Evolutionary conservation across 2,888 invertebrate species (phyloP).

Genomic region (Oxytorus armatus): DNA sequence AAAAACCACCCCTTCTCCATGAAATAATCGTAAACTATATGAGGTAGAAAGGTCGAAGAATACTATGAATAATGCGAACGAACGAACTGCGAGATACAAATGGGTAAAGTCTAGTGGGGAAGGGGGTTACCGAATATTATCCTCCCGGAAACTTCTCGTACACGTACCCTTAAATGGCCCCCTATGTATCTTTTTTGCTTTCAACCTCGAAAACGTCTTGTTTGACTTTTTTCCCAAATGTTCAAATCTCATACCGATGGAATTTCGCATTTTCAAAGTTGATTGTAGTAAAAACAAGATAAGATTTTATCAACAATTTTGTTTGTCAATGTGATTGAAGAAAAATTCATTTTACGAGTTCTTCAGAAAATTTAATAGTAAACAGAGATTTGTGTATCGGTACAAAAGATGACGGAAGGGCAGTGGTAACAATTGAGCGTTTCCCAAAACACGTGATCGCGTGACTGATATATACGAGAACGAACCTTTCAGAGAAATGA

Average conservation of each 20-base stretch:
- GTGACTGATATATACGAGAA: conserved; percentile 65
- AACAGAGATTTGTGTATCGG: too few relatives aligned
- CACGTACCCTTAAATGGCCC: not conserved
- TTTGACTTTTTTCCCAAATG: not conserved
- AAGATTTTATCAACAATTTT: too few relatives aligned
- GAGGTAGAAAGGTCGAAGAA: conserved; percentile 81
- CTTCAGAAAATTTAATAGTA: too few relatives aligned
- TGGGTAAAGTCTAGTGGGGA: conserved; percentile 6
- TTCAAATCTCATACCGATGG: not conserved
- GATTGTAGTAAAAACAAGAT: too few relatives aligned
- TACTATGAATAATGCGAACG: conserved; percentile 72
- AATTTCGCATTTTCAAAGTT: not conserved
- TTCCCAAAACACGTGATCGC: not conserved
- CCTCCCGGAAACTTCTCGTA: conserved; percentile 2
- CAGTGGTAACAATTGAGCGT: conserved; percentile 37
- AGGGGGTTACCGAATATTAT: conserved; percentile 23
- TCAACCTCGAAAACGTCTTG: not conserved
- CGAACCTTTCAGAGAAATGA: conserved; percentile 81
- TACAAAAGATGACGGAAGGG: too few relatives aligned
- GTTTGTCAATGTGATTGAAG: too few relatives aligned
- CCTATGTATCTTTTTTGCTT: not conserved
- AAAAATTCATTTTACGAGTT: not conserved
- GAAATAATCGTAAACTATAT: conserved; percentile 81
- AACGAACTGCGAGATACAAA: conserved; percentile 39
- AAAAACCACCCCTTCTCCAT: conserved; percentile 37